Evolutionary conservation across 2,888 invertebrate species (phyloP), one percentile per base, ranked within the genome.

Genomic region (Marronus borbonicus): DNA sequence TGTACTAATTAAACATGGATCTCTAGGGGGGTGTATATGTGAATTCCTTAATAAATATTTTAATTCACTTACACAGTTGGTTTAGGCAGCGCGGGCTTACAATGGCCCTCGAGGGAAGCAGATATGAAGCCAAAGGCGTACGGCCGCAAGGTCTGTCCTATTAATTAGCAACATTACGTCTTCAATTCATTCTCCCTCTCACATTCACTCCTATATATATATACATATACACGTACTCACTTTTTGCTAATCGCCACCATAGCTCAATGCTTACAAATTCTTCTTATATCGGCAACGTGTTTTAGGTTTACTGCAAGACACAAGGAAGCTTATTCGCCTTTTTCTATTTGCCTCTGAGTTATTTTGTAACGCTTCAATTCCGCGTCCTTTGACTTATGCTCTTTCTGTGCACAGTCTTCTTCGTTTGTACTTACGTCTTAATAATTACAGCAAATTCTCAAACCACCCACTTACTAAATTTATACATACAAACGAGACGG

Each of bases 41-140:
- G 87, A 87, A 87, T 87, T 88, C 87, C 87, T 87, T 88, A 87
- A 88, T 88, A 88, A 88, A 88, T 88, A 88, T 88, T 88, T 88
- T 87, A 88, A 88, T 88, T 88, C 88, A 88, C 87, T 88, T 88
- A 87, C 86, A 86, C 86, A 87, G 88, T 87, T 86, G 87, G 87
- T 86, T 88, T 87, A 87, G 87, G 86, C 86, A 85, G 85, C 55
- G 84, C 84, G 86, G 86, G 85, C 83, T 85, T 82, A 86, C 85
- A 86, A 88, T 87, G 86, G 86, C 85, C 83, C 87, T 85, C 86
- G 74, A 79, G 87, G 86, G 88, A 84, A 83, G 84, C 83, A 86
- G 85, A 86, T 85, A 86, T 86, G 85, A 85, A 86, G 84, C 85
- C 86, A 84, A 83, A 86, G 84, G 85, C 86, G 84, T 84, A 81